These are phyloP conservation scores for Nyctibius bracteatus DNA, from an alignment of 2,113 vertebrate genomes.

Conservation along the genomic window DNA sequence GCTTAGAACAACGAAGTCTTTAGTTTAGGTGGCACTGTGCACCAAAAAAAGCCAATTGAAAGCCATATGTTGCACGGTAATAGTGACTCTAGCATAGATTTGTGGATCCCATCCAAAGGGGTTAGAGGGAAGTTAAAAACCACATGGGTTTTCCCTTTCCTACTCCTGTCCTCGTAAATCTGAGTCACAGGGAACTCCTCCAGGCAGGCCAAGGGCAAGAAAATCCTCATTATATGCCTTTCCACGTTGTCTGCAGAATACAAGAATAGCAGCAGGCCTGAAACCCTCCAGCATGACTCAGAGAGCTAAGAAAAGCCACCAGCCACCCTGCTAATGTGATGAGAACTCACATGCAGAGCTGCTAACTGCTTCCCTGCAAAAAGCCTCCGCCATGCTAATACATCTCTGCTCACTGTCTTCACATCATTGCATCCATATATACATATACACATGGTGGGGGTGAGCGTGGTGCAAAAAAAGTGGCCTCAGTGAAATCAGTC, in stretches of 20 bases:
- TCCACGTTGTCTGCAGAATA: neutral
- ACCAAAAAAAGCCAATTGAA: neutral
- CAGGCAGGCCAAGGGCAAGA: neutral
- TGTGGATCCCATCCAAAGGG: neutral
- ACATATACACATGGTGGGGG: accelerated
- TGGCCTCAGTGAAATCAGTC: accelerated
- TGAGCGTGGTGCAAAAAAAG: neutral
- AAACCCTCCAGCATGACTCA: neutral
- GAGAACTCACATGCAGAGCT: neutral
- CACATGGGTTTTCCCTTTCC: neutral
- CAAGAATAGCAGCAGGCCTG: neutral
- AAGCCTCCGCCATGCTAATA: neutral
- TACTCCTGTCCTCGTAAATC: neutral
- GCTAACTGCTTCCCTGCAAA: neutral
- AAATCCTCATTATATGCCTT: neutral
- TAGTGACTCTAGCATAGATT: neutral
- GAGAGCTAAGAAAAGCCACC: neutral
- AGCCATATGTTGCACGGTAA: neutral
- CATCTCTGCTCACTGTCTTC: neutral
- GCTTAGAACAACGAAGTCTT: neutral
- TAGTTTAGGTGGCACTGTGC: neutral
- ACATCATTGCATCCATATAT: accelerated
- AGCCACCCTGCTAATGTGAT: neutral
- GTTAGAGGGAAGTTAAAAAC: neutral
- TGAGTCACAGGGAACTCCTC: neutral